Percentiles rank a stretch among this genome's conserved stretches.
Conservation (phyloP, 2,113 vertebrate species). For the Pseudonaja textilis region DNA sequence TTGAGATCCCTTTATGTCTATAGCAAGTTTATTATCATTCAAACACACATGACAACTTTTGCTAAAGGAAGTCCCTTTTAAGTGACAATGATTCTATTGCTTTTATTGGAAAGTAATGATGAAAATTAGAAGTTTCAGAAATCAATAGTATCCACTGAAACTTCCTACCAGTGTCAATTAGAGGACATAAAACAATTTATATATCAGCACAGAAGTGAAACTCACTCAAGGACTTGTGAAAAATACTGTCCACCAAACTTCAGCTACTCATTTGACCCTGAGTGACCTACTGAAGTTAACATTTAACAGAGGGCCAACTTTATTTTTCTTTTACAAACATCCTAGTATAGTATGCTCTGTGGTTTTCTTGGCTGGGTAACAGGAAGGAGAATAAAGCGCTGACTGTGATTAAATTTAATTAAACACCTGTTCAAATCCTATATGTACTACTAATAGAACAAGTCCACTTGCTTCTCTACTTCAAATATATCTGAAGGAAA, state of each 20-base stretch:
- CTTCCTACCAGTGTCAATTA: background rate
- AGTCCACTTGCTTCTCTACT: constrained; percentile 42
- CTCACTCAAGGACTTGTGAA: constrained; percentile 7
- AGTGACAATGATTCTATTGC: background rate
- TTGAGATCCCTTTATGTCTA: background rate
- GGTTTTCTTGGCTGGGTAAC: constrained; percentile 4
- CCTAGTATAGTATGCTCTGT: background rate
- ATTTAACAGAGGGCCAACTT: background rate
- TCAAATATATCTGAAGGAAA: constrained; percentile 44
- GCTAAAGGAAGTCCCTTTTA: background rate
- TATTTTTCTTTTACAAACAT: constrained; percentile 11
- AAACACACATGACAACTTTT: background rate
- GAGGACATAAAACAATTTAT: background rate
- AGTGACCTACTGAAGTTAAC: constrained; percentile 12
- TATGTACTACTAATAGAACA: constrained; percentile 32
- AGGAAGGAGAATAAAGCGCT: background rate
- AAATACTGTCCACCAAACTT: background rate
- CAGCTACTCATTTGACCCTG: background rate
- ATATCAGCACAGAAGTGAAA: background rate
- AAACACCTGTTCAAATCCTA: constrained; percentile 48
- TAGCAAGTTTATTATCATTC: background rate
- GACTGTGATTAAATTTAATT: constrained; percentile 33
- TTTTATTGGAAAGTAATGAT: background rate
- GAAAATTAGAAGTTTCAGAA: background rate
- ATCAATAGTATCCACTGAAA: fast-evolving